A percentile compares a stretch with the other conserved stretches of the same genome.
phyloP scores from a whole-genome alignment of 1,140 invertebrate genomes.

The Cotesia glomerata region DNA sequence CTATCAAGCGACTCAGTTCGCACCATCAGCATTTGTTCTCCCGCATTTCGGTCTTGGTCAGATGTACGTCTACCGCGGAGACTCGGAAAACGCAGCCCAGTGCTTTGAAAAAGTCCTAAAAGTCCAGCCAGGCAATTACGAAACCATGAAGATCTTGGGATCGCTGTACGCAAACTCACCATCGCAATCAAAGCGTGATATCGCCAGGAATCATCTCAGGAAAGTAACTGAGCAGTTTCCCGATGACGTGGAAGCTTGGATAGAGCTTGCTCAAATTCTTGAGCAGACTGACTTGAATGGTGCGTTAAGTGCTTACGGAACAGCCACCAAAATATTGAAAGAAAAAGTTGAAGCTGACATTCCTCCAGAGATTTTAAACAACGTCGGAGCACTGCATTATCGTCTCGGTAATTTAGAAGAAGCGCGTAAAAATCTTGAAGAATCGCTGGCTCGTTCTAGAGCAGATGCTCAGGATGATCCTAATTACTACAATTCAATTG shows the following conservation, averaged over 20 bases:
- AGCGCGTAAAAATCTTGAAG: conserved; percentile 85
- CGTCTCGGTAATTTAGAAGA: conserved; percentile 82
- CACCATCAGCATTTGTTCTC: conserved; percentile 91
- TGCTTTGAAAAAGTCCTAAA: conserved; percentile 99
- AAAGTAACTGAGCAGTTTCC: conserved; percentile 97
- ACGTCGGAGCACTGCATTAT: conserved; percentile 95
- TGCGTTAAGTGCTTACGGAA: conserved; percentile 89
- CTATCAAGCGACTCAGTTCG: conserved; percentile 98
- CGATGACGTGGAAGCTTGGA: conserved; percentile 99
- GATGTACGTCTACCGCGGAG: conserved; percentile 98
- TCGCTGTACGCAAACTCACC: conserved; percentile 93
- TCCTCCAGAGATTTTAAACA: conserved; percentile 97
- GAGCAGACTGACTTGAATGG: conserved; percentile 92
- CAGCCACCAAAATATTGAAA: conserved; percentile 89
- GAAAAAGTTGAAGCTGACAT: conserved; percentile 94
- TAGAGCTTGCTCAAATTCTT: conserved; percentile 97
- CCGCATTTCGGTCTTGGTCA: conserved; percentile 98
- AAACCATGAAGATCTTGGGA: conserved; percentile 99
- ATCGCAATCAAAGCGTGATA: conserved; percentile 89
- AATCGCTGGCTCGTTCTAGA: conserved; percentile 82
- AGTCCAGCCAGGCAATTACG: conserved; percentile 96
- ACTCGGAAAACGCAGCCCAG: conserved; percentile 96
- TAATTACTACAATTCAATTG: conserved; percentile 95
- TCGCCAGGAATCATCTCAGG: conserved; percentile 87
- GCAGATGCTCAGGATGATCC: conserved; percentile 85